Evolutionary conservation across 2,113 vertebrate genomes (phyloP), one percentile per base, ranked within the genome.

Genomic region (Sminthopsis crassicaudata): DNA sequence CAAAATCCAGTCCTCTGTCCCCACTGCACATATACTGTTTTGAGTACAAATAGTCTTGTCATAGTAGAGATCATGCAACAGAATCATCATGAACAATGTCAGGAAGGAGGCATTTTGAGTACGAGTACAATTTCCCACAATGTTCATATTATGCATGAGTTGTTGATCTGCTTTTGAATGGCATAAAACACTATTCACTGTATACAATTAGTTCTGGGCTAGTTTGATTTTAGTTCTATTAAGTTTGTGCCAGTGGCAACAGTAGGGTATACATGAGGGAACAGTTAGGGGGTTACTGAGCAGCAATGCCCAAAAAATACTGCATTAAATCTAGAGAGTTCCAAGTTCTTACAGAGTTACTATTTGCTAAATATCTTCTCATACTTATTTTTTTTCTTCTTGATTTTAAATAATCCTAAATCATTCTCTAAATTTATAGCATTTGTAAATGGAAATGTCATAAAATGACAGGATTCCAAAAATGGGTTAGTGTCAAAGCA

Each of bases 181-280:
- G 16, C 19, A 42, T 84, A 84, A 84, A 84, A 84, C 67, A 84
- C 67, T 8, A 84, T 42, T 84, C 42, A 42, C n/a, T 42, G 6
- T 84, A 84, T 22, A 67, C 12, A 84, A n/a, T 84, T 76, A n/a
- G 6, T n/a, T 84, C 67, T 84, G 67, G 36, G 16, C n/a, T 84
- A 84, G n/a, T 84, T 84, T 84, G 67, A 84, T 84, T 84, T 84
- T 84, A 84, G n/a, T 84, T 84, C 67, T 84, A 8, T 84, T 84
- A 42, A 84, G 67, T n/a, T 76, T 42, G 67, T 42, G n/a, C n/a
- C 67, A 84, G 67, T n/a, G n/a, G 67, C 67, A 84, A 84, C 19
- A 42, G 67, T 19, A 84, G 67, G n/a, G 22, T 84, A 84, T 84
- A 6, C 67, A 84, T 84, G 16, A 84, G 19, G 67, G 67, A 84